Conservation (phyloP, 2,888 invertebrate genomes). For the Drosophila subsilvestris region DNA sequence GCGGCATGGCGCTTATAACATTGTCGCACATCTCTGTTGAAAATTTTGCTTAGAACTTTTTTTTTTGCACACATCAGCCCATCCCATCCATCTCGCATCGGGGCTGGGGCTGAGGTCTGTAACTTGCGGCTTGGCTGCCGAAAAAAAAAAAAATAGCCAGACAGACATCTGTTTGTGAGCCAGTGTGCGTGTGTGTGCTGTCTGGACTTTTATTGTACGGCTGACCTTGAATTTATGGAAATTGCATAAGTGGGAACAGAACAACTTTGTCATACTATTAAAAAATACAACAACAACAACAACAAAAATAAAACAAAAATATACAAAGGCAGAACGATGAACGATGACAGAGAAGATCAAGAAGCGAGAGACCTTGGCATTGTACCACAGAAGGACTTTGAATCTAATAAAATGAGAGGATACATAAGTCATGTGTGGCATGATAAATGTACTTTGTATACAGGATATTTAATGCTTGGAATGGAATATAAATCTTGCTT, state of each 20-base stretch:
- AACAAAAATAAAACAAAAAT: constrained; percentile 14
- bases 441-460: constrained; percentile 12
- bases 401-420: constrained; percentile 10
- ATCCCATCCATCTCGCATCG: not conserved
- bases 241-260: constrained; percentile 76
- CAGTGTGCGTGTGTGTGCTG: constrained; percentile 30
- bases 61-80: not conserved
- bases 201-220: constrained; percentile 73
- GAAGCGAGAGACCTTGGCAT: constrained; percentile 58
- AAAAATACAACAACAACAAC: constrained; percentile 44
- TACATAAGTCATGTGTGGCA: not conserved
- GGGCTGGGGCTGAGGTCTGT: not conserved
- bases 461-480: constrained; percentile 7
- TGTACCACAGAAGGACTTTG: constrained; percentile 54
- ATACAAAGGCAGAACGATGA: constrained; percentile 26
- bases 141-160: constrained; percentile 48
- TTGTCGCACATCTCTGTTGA: constrained; percentile 30
- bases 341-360: constrained; percentile 23
- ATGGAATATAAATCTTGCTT: not conserved
- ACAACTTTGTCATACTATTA: constrained; percentile 73
- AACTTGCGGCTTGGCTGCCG: constrained; percentile 38
- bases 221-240: constrained; percentile 77
- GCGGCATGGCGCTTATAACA: not conserved
- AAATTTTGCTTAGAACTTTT: constrained; percentile 12
- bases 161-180: constrained; percentile 23